phyloP scores from a whole-genome alignment of 2,888 invertebrate genomes.

The Callyntrura guangdongensis region DNA sequence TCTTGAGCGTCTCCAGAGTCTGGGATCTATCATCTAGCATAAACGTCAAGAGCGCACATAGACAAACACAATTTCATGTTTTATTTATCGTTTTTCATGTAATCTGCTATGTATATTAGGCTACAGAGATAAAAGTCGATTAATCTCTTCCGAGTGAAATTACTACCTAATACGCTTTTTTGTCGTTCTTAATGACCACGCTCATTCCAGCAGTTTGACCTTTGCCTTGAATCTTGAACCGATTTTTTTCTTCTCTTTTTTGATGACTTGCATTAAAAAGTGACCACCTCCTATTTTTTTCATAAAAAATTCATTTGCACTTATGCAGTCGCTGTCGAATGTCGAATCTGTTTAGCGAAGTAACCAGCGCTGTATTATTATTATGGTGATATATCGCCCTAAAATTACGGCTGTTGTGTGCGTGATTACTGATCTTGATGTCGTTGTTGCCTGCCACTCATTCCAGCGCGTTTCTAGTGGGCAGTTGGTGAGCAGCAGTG shows the following conservation, averaged over 20 bases:
- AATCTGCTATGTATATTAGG: background rate
- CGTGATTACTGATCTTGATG: background rate
- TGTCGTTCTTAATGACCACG: constrained; percentile 1
- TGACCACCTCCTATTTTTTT: background rate
- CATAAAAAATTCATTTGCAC: background rate
- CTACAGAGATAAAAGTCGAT: background rate
- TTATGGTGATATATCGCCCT: constrained; percentile 35
- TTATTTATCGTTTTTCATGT: constrained; percentile 3
- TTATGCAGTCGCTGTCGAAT: background rate
- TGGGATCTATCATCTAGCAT: too few species aligned
- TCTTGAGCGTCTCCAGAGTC: too few species aligned
- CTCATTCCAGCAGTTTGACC: background rate
- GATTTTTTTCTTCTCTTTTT: background rate
- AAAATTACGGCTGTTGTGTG: background rate
- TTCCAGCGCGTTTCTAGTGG: background rate
- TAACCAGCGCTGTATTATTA: background rate
- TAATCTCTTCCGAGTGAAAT: background rate
- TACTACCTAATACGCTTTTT: constrained; percentile 1
- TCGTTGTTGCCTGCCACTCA: background rate
- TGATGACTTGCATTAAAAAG: background rate
- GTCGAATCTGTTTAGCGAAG: background rate
- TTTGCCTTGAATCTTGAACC: constrained; percentile 60
- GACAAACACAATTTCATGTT: background rate
- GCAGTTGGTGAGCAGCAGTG: constrained; percentile 16
- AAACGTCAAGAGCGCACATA: too few species aligned